Evolutionary conservation across 2,888 invertebrate genomes (phyloP), one percentile per base, ranked within the genome.

Genomic region (Malachius bipustulatus): DNA sequence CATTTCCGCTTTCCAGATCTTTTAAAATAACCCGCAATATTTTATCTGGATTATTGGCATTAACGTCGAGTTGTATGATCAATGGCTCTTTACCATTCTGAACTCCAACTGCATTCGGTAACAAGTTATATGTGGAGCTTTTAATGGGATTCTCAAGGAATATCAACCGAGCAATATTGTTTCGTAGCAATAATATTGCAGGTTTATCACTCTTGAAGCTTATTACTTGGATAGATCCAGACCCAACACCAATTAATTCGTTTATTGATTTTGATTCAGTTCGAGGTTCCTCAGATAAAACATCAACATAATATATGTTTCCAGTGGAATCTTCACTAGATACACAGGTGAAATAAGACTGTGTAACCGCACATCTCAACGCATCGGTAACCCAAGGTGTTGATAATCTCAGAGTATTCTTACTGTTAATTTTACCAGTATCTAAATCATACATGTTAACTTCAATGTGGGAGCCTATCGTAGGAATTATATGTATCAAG

Each of bases 291-390:
- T 47, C 45, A 4, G 36, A 30, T n/a, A 49, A 19, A 6, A 82
- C 61, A 52, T 83, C 73, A 13, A 81, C 51, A 6, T 75, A 70
- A 16, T 77, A 66, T 11, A 83, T 54, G 40, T 74, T 65, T 39
- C 63, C 64, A 16, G 69, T 60, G 12, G 60, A 63, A 35, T 62
- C 63, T 4, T 57, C 60, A 9, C 67, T 69, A 1, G 75, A 73
- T 14, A 76, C 46, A 48, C 84, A 85, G 4, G 71, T 70, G 57
- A 75, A 77, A 56, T 73, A 75, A 4, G 73, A 70, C 2, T 70
- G 69, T 16, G 75, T 66, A 34, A 77, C 47, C 4, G 73, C 55
- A 56, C 84, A 85, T 45, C 55, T 59, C 16, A 55, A 49, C 35
- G 49, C 40, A 44, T 58, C 53, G 15, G 44, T 47, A 13, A 70